Evolutionary conservation across 2,113 vertebrate species (phyloP), one percentile per base, ranked within the genome.

Genomic region (Xerus inauris): DNA sequence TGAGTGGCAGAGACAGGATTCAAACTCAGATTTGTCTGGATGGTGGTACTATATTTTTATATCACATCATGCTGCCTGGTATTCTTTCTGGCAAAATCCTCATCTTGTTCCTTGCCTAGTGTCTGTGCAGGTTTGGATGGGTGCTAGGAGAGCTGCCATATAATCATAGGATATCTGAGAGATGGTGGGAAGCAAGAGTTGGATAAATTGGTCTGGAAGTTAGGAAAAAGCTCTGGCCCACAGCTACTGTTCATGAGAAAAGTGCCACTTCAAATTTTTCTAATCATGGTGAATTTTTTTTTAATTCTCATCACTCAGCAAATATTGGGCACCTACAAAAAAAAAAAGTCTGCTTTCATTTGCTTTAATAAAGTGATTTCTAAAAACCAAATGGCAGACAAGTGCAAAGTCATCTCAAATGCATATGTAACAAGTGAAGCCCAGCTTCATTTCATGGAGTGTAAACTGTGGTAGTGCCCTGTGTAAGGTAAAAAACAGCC

Each of bases 381-480:
- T 51, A 13, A 75, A 73, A 47, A n/a, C 40, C n/a, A 71, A 90
- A 83, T 87, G 11, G 28, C 22, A 83, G 51, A 45, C 13, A 22
- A 40, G 17, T n/a, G 13, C 14, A 81, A 72, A 79, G 30, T 40
- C 47, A 51, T 32, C 80, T 75, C 26, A 84, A 59, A 71, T 26
- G 2, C 4, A 30, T 20, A 4, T 2, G 16, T 47, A 16, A 76
- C 54, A 35, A 47, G 14, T 28, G 12, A 32, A 20, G 51, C 17
- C 12, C 12, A 38, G 38, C 6, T 8, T 59, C 38, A 11, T 8
- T 49, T 26, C 13, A 26, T 2, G 2, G 11, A 20, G 4, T 8
- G 32, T n/a, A 69, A 47, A 47, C 32, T 7, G 2, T 1, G 1
- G 11, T 6, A 14, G 4, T 8, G 2, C 0, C 5, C 35, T 32